A percentile compares a stretch with the other conserved stretches of the same genome.
Evolutionary conservation across 2,888 invertebrate species (phyloP).

Genomic region (Yponomeuta plumbellus): DNA sequence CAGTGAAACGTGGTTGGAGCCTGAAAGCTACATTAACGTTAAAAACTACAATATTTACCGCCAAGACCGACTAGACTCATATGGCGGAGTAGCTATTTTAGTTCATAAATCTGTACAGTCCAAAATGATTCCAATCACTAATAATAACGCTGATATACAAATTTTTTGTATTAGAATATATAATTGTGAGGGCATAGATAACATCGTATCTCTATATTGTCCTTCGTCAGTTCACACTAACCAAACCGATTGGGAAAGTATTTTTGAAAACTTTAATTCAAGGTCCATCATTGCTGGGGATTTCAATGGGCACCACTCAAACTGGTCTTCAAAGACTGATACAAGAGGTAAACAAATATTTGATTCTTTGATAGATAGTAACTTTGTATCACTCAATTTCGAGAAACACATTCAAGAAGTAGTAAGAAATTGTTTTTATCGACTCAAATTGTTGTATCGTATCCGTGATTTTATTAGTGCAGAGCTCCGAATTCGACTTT

Average conservation of each 20-base stretch:
- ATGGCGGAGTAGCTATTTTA: slow-evolving; percentile 24
- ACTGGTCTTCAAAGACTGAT: slow-evolving; percentile 22
- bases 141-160: slow-evolving; percentile 21
- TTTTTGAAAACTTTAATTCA: slow-evolving; percentile 7
- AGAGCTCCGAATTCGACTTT: too few species aligned
- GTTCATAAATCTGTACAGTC: slow-evolving; percentile 21
- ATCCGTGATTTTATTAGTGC: too few species aligned
- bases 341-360: slow-evolving; percentile 20
- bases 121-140: background rate
- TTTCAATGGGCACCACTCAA: slow-evolving; percentile 22
- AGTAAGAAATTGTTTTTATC: too few species aligned
- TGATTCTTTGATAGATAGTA: slow-evolving; percentile 19
- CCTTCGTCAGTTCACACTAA: slow-evolving; percentile 18
- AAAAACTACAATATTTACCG: slow-evolving; percentile 20
- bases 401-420: too few species aligned
- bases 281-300: slow-evolving; percentile 23
- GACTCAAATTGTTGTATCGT: too few species aligned
- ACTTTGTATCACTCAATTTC: slow-evolving; percentile 21
- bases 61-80: slow-evolving; percentile 20
- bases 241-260: slow-evolving; percentile 19
- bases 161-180: slow-evolving; percentile 18
- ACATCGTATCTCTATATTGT: slow-evolving; percentile 24
- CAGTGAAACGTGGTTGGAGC: slow-evolving; percentile 25
- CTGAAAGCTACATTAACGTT: slow-evolving; percentile 14
- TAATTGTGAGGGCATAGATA: slow-evolving; percentile 18